These are phyloP conservation scores for Gallinago paraguaiae DNA, from an alignment of 2,113 vertebrate genomes.

Conservation along the genomic window DNA sequence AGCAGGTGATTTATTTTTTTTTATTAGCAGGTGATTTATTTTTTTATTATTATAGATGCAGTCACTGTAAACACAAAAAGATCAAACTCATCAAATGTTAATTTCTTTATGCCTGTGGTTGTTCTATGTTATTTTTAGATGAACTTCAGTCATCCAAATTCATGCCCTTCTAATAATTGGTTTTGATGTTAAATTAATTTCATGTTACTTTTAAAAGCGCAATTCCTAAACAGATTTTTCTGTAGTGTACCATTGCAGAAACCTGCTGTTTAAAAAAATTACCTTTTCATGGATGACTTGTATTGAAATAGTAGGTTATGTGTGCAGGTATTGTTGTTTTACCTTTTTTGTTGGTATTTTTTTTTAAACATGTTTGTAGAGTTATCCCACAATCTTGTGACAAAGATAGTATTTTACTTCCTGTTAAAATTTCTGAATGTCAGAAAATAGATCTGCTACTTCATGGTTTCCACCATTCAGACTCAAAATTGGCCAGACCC, in stretches of 20 bases:
- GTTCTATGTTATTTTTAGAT: not conserved
- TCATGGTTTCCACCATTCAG: not conserved
- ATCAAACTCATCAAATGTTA: not conserved
- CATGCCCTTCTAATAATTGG: not conserved
- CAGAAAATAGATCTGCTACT: not conserved
- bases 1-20: not conserved
- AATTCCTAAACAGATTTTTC: not conserved
- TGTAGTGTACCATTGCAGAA: not conserved
- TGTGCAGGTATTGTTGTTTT: not conserved
- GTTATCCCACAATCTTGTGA: not conserved
- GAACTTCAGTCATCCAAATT: not conserved
- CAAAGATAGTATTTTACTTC: not conserved
- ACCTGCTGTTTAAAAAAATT: not conserved
- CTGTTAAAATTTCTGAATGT: not conserved
- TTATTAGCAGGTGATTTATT: not conserved
- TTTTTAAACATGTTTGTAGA: not conserved
- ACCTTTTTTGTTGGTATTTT: not conserved
- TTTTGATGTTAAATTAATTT: not conserved
- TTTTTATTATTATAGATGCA: not conserved
- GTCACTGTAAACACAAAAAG: not conserved
- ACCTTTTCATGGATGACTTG: not conserved
- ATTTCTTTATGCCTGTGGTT: not conserved
- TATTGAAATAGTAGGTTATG: not conserved
- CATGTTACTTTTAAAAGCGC: not conserved
- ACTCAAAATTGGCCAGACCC: not conserved